A percentile compares a stretch with the other conserved stretches of the same genome.
These are phyloP conservation scores for Panzeria rudis DNA, from an alignment of 2,888 invertebrate species.

Conservation along the genomic window DNA sequence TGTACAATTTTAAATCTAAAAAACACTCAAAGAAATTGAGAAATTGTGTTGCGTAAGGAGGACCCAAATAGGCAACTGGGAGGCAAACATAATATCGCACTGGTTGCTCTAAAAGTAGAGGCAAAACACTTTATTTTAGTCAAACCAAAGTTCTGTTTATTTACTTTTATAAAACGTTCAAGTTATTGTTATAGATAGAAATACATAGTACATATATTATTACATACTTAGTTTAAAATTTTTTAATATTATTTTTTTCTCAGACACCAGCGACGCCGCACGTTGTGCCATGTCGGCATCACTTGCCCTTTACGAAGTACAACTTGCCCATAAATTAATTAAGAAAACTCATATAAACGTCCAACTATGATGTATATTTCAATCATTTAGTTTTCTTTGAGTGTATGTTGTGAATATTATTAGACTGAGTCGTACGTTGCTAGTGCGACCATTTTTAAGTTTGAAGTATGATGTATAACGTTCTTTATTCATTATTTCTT, in stretches of 20 bases:
- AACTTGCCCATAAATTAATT: conserved; percentile 22
- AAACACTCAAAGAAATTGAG: conserved; percentile 6
- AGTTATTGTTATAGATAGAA: background rate
- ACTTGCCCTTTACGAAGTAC: background rate
- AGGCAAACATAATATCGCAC: no score
- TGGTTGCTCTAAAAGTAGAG: no score
- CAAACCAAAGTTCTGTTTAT: background rate
- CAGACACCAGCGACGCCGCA: conserved; percentile 15
- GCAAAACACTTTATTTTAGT: background rate
- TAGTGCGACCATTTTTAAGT: background rate
- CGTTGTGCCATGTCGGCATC: conserved; percentile 9
- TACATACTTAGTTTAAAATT: background rate
- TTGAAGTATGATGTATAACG: conserved; percentile 7
- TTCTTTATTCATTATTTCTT: conserved; percentile 8
- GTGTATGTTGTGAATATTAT: conserved; percentile 12
- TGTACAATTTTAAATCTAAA: background rate
- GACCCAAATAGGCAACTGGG: no score
- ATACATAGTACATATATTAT: background rate
- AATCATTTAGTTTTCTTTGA: conserved; percentile 18
- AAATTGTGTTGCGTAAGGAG: no score
- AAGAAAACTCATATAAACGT: conserved; percentile 3
- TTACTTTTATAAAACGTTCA: background rate
- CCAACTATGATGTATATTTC: background rate
- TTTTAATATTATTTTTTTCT: background rate
- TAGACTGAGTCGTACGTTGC: background rate